These are phyloP conservation scores for Gambelia wislizenii DNA, from an alignment of 2,797 vertebrate species.

Conservation along the genomic window DNA sequence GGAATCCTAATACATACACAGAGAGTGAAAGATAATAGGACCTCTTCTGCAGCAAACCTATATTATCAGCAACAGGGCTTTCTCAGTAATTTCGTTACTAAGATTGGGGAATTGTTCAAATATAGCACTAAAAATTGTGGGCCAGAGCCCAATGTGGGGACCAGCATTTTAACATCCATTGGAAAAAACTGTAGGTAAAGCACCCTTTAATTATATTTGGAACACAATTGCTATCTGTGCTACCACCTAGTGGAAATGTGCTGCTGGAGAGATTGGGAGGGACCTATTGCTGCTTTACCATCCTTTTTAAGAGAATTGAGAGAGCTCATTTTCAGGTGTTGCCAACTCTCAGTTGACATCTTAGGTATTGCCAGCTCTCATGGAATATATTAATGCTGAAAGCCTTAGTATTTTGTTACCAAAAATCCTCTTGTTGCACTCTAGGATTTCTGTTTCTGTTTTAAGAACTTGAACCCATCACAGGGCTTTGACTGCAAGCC, in stretches of 20 bases:
- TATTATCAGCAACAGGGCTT: not conserved
- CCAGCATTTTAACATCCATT: not conserved
- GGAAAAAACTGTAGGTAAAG: not conserved
- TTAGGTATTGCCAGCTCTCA: not conserved
- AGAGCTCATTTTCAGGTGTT: not conserved
- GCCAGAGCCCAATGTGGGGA: rapidly evolving
- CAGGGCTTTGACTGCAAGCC: not conserved
- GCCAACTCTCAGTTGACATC: not conserved
- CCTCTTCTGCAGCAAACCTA: not conserved
- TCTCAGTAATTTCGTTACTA: not conserved
- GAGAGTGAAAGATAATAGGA: too few relatives aligned
- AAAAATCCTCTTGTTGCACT: not conserved
- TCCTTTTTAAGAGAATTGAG: not conserved
- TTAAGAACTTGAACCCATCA: not conserved
- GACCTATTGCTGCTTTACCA: not conserved
- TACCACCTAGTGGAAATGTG: slow-evolving; percentile 78
- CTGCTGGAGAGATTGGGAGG: not conserved
- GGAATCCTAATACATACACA: too few relatives aligned
- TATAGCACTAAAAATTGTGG: not conserved
- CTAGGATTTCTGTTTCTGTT: not conserved
- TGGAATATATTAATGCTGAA: not conserved
- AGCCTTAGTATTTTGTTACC: not conserved
- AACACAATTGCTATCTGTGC: slow-evolving; percentile 61
- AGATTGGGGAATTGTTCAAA: not conserved
- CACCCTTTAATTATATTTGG: slow-evolving; percentile 17